These are phyloP conservation scores for Oikopleura dioica DNA, from an alignment of 23 tunicate species.

Conservation along the genomic window DNA sequence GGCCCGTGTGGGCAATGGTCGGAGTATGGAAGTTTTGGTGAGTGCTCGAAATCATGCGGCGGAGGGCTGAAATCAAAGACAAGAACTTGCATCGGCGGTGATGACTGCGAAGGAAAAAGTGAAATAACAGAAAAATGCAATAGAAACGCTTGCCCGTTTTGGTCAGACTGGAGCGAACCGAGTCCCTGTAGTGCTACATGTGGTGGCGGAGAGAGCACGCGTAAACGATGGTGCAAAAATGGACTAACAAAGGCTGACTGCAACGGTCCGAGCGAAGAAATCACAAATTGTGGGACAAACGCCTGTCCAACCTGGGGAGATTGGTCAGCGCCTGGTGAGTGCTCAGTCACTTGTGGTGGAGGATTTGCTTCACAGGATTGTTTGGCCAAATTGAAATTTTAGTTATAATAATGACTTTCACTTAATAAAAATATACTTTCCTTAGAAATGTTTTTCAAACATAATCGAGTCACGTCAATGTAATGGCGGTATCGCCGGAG, in stretches of 20 bases:
- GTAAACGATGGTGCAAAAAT: background rate
- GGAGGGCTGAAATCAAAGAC: background rate
- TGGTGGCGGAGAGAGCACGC: background rate
- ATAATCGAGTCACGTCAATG: background rate
- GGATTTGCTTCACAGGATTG: too few relatives aligned
- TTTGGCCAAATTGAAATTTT: too few relatives aligned
- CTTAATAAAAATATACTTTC: too few relatives aligned
- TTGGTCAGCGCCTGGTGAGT: background rate
- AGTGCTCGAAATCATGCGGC: background rate
- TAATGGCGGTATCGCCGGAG: background rate
- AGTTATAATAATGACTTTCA: too few relatives aligned
- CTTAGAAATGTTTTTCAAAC: too few relatives aligned
- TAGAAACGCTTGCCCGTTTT: background rate
- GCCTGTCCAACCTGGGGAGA: background rate
- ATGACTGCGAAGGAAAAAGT: background rate
- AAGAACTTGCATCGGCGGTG: background rate
- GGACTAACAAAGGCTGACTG: background rate
- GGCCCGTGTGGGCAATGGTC: background rate
- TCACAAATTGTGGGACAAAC: background rate
- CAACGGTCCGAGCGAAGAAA: background rate
- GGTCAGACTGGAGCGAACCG: background rate
- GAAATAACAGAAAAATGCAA: too few relatives aligned
- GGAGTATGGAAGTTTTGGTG: background rate
- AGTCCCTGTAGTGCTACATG: background rate
- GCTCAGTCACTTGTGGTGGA: background rate